Evolutionary conservation across 2,797 vertebrate species (phyloP), one percentile per base, ranked within the genome.

Genomic region (Oreochromis grahami): DNA sequence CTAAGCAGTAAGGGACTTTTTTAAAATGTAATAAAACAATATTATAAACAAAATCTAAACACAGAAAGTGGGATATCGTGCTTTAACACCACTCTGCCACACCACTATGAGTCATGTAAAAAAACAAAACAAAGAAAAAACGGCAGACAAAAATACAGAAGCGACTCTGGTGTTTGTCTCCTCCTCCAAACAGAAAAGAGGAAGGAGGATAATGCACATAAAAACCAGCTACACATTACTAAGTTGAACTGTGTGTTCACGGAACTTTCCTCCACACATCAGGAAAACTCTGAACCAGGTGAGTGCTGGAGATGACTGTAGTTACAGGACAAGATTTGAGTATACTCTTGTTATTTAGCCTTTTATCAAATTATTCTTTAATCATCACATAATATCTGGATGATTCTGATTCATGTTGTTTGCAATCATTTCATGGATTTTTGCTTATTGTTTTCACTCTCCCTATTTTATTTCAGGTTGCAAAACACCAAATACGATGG

Each of bases 401-500:
- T 50, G 5, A 53, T 45, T 14, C 5, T 65, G 21, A 48, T 32
- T n/a, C 4, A n/a, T 2, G 52, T 2, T 32, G 21, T 21, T 14
- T 32, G 7, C 1, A 8, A 14, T 2, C 5, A 13, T n/a, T 32
- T 58, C 4, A 32, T 58, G 29, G 29, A 32, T 58, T 38, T 24
- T 1, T 79, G 34, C 4, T 60, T 1, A 11, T 58, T 43, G 4
- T 17, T 45, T 21, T 8, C 74, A 82, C 29, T 76, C 1, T 83
- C n/a, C 68, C 51, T 56, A 32, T 82, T 81, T 45, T 4, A 53
- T 92, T 92, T 3, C 84, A 94, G 92, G 4, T 8, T 36, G n/a
- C 13, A 43, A 7, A 13, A 38, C 36, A 5, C 1, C 32, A 58
- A 13, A 32, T 29, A 83, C 26, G 38, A 94, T 95, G 95, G 79